Percentiles rank a stretch among this genome's conserved stretches.
Conservation (phyloP, 2,797 vertebrate species). For the Melanogrammus aeglefinus region DNA sequence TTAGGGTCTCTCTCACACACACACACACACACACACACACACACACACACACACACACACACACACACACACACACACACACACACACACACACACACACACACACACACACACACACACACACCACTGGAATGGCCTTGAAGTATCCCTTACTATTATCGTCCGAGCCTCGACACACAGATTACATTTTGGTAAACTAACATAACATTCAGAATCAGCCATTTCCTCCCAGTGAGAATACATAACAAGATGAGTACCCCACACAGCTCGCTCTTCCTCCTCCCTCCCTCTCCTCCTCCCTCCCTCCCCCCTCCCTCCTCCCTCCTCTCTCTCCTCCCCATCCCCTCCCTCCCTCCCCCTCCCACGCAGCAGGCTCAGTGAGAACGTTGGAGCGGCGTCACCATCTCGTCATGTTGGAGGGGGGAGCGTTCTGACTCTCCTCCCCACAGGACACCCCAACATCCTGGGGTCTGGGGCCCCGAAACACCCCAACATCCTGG, state of each 20-base stretch:
- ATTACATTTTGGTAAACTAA: conserved; percentile 5
- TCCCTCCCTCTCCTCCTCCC: too few species aligned
- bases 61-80: conserved; percentile 29
- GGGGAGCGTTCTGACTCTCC: neutral
- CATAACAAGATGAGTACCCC: neutral
- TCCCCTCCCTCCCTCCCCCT: conserved; percentile 54
- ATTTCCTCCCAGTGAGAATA: neutral
- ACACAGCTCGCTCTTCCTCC: neutral
- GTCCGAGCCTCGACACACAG: conserved; percentile 25
- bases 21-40: conserved; percentile 18
- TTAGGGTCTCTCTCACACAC: conserved; percentile 34
- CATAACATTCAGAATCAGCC: neutral
- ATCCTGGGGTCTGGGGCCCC: too few species aligned
- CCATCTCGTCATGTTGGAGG: conserved; percentile 44
- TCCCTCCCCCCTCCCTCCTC: too few species aligned
- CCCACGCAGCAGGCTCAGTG: conserved; percentile 63
- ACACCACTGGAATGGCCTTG: conserved; percentile 45
- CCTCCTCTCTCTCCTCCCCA: conserved; percentile 40
- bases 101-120: conserved; percentile 3
- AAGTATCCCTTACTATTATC: conserved; percentile 38
- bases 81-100: conserved; percentile 12
- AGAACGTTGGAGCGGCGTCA: conserved; percentile 60
- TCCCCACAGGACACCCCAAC: neutral
- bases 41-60: too few species aligned
- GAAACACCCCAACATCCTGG: too few species aligned